A percentile compares a stretch with the other conserved stretches of the same genome.
These are phyloP conservation scores for Isotomurus palustris DNA, from an alignment of 2,888 invertebrate species.

Conservation along the genomic window DNA sequence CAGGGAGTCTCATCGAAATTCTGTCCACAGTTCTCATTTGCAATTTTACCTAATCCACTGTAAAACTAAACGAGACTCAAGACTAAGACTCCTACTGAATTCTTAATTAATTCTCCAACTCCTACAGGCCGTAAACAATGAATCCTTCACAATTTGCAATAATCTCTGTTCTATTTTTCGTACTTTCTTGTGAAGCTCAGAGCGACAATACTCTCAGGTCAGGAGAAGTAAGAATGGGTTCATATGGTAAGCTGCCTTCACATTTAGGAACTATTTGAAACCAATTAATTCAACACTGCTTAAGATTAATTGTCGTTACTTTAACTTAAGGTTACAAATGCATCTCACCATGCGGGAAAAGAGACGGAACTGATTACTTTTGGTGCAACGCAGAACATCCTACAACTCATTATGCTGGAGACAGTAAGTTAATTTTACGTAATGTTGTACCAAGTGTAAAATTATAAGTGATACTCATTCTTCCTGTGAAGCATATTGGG, in stretches of 20 bases:
- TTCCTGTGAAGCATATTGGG: constrained; percentile 23
- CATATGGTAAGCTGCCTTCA: constrained; percentile 21
- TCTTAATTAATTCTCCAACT: too few relatives aligned
- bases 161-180: constrained; percentile 3
- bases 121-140: too few relatives aligned
- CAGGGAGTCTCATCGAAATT: too few relatives aligned
- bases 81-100: too few relatives aligned
- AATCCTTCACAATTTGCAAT: neutral
- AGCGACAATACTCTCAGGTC: constrained; percentile 15
- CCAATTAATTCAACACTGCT: neutral
- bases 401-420: constrained; percentile 21
- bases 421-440: too few relatives aligned
- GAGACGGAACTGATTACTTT: constrained; percentile 11
- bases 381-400: constrained; percentile 29
- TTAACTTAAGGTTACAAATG: constrained; percentile 22
- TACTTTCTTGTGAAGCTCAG: constrained; percentile 5
- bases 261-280: neutral
- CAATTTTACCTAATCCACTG: too few relatives aligned
- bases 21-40: too few relatives aligned
- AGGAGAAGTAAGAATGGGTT: constrained; percentile 24
- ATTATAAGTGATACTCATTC: neutral
- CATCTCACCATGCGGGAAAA: constrained; percentile 22
- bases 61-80: too few relatives aligned
- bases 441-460: neutral
- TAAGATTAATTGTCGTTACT: neutral